Evolutionary conservation across 2,113 vertebrate genomes (phyloP), one percentile per base, ranked within the genome.

Genomic region (Rhinoptilus africanus): DNA sequence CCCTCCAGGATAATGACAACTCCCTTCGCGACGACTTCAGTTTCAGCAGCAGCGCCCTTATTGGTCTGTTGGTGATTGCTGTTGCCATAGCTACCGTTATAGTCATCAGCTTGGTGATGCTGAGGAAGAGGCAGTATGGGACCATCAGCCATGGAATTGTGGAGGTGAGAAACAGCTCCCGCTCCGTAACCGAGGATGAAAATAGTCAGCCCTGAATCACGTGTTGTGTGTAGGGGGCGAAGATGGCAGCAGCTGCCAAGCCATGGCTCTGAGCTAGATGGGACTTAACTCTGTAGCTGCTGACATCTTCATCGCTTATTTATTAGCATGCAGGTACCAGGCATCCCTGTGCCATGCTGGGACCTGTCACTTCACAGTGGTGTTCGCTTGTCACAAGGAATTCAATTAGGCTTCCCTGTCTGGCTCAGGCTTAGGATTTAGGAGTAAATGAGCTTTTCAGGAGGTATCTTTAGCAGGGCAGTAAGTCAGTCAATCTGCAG

Each of bases 141-240:
- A 99, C 99, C 95, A 99, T 99, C 98, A 99, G 99, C 96, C 99
- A 99, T 8, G 99, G 99, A 51, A 99, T 99, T 53, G 99, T 99
- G 98, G 99, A 99, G 99, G 99, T 99, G 93, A 98, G 99, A 92
- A 77, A 89, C 39, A n/a, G 26, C 76, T 85, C 75, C 84, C 30
- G 84, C 73, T 95, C 81, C 54, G 0, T 57, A 53, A n/a, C 28
- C 0, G 1, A n/a, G 80, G 68, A 82, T n/a, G 89, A 53, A 91
- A 96, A 89, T 89, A 92, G 76, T 23, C 78, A 62, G 69, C 48
- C 1, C 35, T 43, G 86, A 91, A 30, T 95, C 93, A 87, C 77
- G 57, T 35, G 63, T 5, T 30, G 68, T 47, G 69, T 86, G 91
- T 45, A 50, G 67, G 82, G 67, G 91, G 71, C 0, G 59, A 62